Evolutionary conservation across 92 coral and sea anemone genomes (phyloP).

Genomic region (Porites divaricata): DNA sequence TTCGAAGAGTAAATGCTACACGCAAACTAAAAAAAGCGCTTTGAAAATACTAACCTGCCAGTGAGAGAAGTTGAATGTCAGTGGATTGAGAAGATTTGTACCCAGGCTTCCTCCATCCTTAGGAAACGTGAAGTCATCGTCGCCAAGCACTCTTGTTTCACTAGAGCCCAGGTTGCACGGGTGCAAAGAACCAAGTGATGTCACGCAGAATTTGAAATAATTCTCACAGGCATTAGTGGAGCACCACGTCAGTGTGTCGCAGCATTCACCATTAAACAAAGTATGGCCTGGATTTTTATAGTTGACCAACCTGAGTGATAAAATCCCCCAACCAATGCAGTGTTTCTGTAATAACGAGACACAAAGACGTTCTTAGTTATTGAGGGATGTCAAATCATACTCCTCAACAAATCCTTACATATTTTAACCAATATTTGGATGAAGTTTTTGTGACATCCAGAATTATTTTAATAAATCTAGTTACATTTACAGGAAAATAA

Average conservation of each 20-base stretch:
- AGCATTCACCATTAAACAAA: slow-evolving; percentile 84
- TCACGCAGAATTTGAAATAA: slow-evolving; percentile 84
- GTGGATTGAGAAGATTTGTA: slow-evolving; percentile 69
- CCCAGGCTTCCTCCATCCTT: slow-evolving; percentile 74
- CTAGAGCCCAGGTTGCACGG: slow-evolving; percentile 75
- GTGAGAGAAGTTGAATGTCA: slow-evolving; percentile 69
- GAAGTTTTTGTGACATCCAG: no score
- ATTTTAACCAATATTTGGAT: no score
- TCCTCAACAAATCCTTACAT: no score
- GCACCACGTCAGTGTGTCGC: slow-evolving; percentile 72
- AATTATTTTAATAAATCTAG: no score
- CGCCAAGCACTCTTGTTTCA: slow-evolving; percentile 72
- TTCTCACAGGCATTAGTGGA: slow-evolving; percentile 72
- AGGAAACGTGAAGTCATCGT: slow-evolving; percentile 75
- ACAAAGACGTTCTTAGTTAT: not conserved
- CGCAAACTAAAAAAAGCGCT: not conserved
- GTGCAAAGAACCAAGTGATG: slow-evolving; percentile 59
- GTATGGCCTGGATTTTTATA: slow-evolving; percentile 59
- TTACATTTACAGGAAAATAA: no score
- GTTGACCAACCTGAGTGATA: slow-evolving; percentile 65
- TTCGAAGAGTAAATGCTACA: not conserved
- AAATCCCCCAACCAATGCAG: slow-evolving; percentile 71
- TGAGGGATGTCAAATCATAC: not conserved
- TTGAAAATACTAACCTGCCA: slow-evolving; percentile 75
- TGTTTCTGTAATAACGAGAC: not conserved